Evolutionary conservation across 2,888 invertebrate genomes (phyloP), one percentile per base, ranked within the genome.

Genomic region (Thalpophila matura): DNA sequence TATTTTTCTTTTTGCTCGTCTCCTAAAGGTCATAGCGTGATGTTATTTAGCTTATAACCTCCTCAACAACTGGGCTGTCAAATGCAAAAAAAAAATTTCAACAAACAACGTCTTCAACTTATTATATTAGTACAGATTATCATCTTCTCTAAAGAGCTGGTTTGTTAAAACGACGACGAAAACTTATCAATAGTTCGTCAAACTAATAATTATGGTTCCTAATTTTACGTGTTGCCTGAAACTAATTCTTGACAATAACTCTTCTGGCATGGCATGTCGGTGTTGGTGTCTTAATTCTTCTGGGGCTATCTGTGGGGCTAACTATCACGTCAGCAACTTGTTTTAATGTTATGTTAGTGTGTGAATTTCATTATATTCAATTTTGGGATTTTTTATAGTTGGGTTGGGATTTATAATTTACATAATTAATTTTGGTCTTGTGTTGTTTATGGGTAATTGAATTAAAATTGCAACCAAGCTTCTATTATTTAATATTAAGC

Each of bases 251-350:
- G 26, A 31, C 42, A 49, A 43, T 56, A 47, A 46, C 10, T 62
- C 27, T 61, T 66, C 43, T 56, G 54, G 88, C 86, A 86, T 86
- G 85, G 87, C 87, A 86, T 86, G 85, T 43, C 53, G 89, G 88
- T 89, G 84, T 80, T 76, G 88, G 87, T 79, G 67, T 69, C 72
- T 74, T 70, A 71, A 67, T 29, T 68, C 46, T 55, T 66, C 43
- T 45, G 55, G 49, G 54, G 26, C 45, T 60, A 33, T 47, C 45
- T 53, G 12, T 62, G 55, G 59, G 40, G 27, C 27, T 64, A 58
- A 50, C 16, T 64, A 53, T 51, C 42, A 61, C 24, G 27, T 29
- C 35, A 54, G 16, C 47, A 37, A 29, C 10, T 58, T 58, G 22
- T n/a, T 37, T 43, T 35, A 50, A 50, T 33, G n/a, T 27, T n/a